phyloP scores from a whole-genome alignment of 2,797 vertebrate species.

The Passerculus sandwichensis region DNA sequence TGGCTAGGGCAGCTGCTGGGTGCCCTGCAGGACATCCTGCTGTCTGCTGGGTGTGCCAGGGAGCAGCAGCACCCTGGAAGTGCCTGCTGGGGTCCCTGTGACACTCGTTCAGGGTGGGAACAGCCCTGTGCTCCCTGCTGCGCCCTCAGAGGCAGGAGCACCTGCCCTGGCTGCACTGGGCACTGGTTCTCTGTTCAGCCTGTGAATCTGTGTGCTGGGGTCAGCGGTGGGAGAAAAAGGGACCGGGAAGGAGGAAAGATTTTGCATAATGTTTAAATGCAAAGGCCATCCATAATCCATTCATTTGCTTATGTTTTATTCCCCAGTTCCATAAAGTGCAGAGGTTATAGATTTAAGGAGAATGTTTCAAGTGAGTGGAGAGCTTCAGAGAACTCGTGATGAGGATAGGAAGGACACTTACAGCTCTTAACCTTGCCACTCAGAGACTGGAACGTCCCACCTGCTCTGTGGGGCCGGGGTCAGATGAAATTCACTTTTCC shows the following conservation, averaged over 20 bases:
- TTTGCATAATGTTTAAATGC: neutral
- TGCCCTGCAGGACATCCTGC: neutral
- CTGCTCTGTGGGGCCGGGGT: neutral
- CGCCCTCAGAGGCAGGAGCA: neutral
- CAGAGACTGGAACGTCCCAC: neutral
- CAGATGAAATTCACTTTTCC: neutral
- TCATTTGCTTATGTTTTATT: neutral
- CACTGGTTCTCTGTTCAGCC: neutral
- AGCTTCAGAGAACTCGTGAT: neutral
- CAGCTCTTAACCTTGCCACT: neutral
- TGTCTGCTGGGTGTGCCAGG: neutral
- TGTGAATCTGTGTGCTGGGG: neutral
- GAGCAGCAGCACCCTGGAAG: rapidly evolving
- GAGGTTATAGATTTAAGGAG: neutral
- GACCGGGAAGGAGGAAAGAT: neutral
- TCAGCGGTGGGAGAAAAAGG: neutral
- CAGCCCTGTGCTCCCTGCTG: neutral
- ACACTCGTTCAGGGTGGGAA: neutral
- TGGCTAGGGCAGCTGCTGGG: neutral
- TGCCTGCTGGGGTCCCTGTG: neutral
- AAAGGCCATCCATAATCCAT: neutral
- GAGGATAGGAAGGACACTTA: neutral
- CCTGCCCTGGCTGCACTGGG: neutral
- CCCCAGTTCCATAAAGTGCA: neutral
- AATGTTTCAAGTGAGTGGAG: neutral